Percentiles rank a stretch among this genome's conserved stretches.
These are phyloP conservation scores for Allygus modestus DNA, from an alignment of 2,888 invertebrate species.

Conservation along the genomic window DNA sequence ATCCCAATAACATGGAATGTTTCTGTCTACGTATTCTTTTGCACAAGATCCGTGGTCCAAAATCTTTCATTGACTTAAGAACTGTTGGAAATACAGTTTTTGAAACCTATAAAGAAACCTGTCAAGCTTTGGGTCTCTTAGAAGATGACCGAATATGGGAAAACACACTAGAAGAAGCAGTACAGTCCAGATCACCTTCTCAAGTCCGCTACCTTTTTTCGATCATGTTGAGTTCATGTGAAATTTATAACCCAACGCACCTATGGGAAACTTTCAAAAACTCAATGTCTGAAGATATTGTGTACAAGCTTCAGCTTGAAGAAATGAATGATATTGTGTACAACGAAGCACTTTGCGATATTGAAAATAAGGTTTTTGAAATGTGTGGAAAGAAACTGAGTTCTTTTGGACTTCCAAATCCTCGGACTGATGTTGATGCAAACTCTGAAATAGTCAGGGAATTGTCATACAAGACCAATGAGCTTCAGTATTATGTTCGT, in stretches of 20 bases:
- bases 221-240: no score
- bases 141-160: conserved; percentile 71
- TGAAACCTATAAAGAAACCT: no score
- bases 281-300: conserved; percentile 7
- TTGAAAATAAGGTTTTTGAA: background rate
- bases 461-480: conserved; percentile 30
- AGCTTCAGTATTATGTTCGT: background rate
- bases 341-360: conserved; percentile 23
- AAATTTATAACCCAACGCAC: conserved; percentile 66
- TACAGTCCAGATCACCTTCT: conserved; percentile 63
- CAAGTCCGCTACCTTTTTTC: conserved; percentile 56
- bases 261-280: conserved; percentile 52
- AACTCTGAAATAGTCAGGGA: background rate
- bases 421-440: background rate
- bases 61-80: conserved; percentile 70
- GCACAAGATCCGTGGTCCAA: conserved; percentile 26
- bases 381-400: conserved; percentile 13
- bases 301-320: background rate
- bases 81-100: no score
- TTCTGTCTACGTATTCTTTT: conserved; percentile 69
- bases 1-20: conserved; percentile 68
- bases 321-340: conserved; percentile 47
- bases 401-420: conserved; percentile 1
- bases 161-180: conserved; percentile 70
- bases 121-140: conserved; percentile 70